Evolutionary conservation across 2,888 invertebrate species (phyloP).

Genomic region (Tryphoninae sp.): DNA sequence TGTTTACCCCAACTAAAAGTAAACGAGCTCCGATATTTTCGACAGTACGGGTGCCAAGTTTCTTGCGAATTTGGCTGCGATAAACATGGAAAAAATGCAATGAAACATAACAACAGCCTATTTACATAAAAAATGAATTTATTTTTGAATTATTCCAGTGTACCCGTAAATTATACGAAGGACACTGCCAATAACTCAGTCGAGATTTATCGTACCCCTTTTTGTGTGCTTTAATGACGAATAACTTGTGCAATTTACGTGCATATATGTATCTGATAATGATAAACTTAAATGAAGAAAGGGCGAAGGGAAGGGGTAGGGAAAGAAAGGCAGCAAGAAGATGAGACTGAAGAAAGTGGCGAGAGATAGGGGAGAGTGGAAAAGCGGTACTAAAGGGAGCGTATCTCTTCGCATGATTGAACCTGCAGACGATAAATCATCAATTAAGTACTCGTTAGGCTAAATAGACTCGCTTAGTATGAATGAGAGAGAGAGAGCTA

Average conservation of each 20-base stretch:
- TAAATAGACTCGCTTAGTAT: constrained; percentile 68
- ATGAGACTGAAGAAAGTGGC: constrained; percentile 47
- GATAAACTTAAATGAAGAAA: constrained; percentile 14
- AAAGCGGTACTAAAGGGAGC: constrained; percentile 62
- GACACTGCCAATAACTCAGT: not conserved
- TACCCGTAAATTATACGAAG: not conserved
- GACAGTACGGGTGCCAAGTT: not conserved
- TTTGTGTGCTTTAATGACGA: no score
- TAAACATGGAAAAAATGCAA: not conserved
- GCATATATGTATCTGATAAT: not conserved
- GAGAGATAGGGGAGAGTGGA: constrained; percentile 22
- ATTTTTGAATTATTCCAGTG: no score
- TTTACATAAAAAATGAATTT: not conserved
- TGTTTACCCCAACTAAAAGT: not conserved
- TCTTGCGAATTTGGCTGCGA: not conserved
- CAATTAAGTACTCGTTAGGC: constrained; percentile 78
- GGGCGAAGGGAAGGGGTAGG: constrained; percentile 2
- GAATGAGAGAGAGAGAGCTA: constrained; percentile 11
- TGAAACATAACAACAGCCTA: not conserved
- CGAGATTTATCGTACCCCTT: no score
- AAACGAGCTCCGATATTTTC: not conserved
- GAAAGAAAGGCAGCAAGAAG: constrained; percentile 51
- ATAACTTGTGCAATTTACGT: not conserved
- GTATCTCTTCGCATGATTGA: constrained; percentile 78
- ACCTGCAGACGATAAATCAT: constrained; percentile 74